Base-by-base conservation (phyloP, 2,113 vertebrate species). In the Tauraco erythrolophus region DNA sequence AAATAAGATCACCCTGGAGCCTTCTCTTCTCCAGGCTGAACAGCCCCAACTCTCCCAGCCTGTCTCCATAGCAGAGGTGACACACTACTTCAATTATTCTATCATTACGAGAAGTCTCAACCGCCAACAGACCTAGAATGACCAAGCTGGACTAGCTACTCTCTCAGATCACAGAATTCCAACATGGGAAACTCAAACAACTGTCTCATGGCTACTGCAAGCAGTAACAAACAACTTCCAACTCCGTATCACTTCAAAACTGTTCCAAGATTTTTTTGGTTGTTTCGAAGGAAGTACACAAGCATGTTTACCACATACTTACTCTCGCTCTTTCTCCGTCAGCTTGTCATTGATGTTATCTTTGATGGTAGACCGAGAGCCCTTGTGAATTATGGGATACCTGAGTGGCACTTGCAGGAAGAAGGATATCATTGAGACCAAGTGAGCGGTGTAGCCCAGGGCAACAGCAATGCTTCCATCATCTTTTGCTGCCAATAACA, bases 301-400 rank as follows among this genome's bases (percentile, higher is more conserved):
- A n/a, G 17, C 1, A 9, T 11, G 16, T 61, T 54, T 50, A 61
- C 5, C 19, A 46, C 13, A 51, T 72, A 99, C 99, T 99, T 98
- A 99, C 99, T 99, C 99, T 99, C 99, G 93, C 91, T 99, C 99
- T 94, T 99, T 99, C 97, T 99, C 99, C 0, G 98, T 99, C 92
- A 99, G 98, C 96, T 99, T 99, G 98, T 99, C 99, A 6, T 99
- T 99, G 98, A 99, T 99, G 78, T 99, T 99, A 96, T 99, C 99
- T 97, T 99, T 99, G 98, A 99, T 99, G 69, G 99, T 98, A 88
- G 99, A 99, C 74, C 99, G 98, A 69, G 99, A 99, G 68, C 99
- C 99, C 95, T 99, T 99, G 97, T 99, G 99, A 95, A 99, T 98
- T 79, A 99, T 98, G 5, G 99, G 99, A 97, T 99, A 99, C 97